Base-by-base conservation (phyloP, 2,113 vertebrate species). In the Seriola quinqueradiata region DNA sequence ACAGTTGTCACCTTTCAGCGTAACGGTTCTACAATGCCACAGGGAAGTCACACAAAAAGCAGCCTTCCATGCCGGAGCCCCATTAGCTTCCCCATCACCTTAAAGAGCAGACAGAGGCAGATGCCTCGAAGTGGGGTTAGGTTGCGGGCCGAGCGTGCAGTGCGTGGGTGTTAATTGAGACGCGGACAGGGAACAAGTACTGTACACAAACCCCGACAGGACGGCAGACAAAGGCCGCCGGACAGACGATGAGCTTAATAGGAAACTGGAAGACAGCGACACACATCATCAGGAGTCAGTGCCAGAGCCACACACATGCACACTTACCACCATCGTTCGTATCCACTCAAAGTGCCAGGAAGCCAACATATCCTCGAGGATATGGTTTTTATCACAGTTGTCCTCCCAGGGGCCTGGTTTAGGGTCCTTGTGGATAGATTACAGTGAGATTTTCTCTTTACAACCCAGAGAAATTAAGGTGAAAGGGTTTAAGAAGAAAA, bases 261-360 rank as follows among this genome's bases (percentile, higher is more conserved):
- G 70, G 80, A 92, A 90, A 83, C 87, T 57, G 6, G 74, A 59
- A 85, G 87, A 93, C 92, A 90, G 86, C 52, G 19, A 92, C 87
- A 93, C 61, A 94, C 83, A 92, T 55, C 60, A 86, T 79, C 66
- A 46, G 87, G 79, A 93, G 84, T 87, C 75, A 63, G 80, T 76
- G 82, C 79, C 80, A 87, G 87, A 92, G 67, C 84, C 77, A 91
- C 93, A 91, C 89, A 87, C 91, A 90, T 83, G 87, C 90, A 77
- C 90, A 96, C 95, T 96, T 96, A 96, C 95, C 95, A 95, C 93
- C 94, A 96, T 95, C 48, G 93, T 91, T 78, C 89, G 93, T 87
- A 96, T 95, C 95, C 95, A 95, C 89, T 95, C 94, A 95, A 95
- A 95, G 93, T 95, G 95, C 95, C 95, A 96, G 92, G 95, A 96